Evolutionary conservation across 2,113 vertebrate species (phyloP).

Genomic region (Probosciger aterrimus): DNA sequence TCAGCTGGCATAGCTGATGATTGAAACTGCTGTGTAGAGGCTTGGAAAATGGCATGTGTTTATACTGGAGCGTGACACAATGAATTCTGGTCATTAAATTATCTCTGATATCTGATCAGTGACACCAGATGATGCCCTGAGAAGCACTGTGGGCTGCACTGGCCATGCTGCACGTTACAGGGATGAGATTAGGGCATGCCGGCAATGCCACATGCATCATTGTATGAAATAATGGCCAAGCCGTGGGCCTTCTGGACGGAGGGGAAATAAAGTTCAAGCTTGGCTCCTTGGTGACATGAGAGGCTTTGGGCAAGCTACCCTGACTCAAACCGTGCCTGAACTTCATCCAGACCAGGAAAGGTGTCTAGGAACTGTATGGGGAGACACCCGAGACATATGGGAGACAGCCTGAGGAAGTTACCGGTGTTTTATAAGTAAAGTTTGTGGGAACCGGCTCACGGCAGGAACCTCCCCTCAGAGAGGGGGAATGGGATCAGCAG

Average conservation of each 20-base stretch:
- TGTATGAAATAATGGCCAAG: background rate
- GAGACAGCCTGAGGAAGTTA: background rate
- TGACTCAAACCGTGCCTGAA: background rate
- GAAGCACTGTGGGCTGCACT: background rate
- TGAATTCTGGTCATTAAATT: background rate
- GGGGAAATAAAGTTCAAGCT: background rate
- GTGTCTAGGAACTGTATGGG: rapidly evolving
- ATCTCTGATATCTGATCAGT: background rate
- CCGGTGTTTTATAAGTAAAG: rapidly evolving
- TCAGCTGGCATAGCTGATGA: background rate
- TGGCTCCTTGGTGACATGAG: rapidly evolving
- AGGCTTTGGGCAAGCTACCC: background rate
- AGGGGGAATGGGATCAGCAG: background rate
- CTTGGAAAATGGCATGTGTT: background rate
- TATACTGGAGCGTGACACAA: background rate
- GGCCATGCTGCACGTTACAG: rapidly evolving
- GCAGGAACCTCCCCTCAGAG: background rate
- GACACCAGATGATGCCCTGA: background rate
- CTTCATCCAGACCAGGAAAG: too few species aligned
- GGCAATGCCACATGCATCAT: background rate
- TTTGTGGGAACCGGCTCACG: rapidly evolving
- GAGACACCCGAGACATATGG: background rate
- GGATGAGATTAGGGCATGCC: background rate
- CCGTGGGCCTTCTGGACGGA: too few species aligned
- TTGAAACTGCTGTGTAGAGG: background rate